Base-by-base conservation (phyloP, 2,888 invertebrate species). In the Caenorhabditis japonica region DNA sequence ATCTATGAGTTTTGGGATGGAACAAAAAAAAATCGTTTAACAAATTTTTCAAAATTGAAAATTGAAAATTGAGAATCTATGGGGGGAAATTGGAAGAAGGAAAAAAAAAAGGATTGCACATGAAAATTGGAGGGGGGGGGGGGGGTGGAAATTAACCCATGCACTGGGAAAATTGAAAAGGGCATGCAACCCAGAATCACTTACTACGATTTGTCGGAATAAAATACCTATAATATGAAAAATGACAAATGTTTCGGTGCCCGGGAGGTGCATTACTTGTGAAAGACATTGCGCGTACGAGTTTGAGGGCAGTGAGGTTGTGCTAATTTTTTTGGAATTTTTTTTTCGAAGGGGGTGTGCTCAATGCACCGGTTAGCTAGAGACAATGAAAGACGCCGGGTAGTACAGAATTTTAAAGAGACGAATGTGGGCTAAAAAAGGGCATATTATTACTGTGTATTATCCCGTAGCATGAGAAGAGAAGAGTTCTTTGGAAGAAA, bases 321-420 rank as follows among this genome's bases (percentile, higher is more conserved):
- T 25, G 23, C 2, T 5, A 21, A 8, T n/a, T n/a, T n/a, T n/a
- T n/a, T n/a, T 27, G 47, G 15, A 47, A 15, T 44, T 27, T 15
- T 33, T 33, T 15, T 27, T 2, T 8, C 15, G 53, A 21, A 25
- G 23, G 12, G 30, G 21, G 30, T 13, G 19, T 3, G 44, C 38
- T 17, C 58, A 27, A 55, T 34, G 52, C 70, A 71, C 70, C 62
- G 70, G 70, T 71, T 69, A n/a, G n/a, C n/a, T n/a, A n/a, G n/a
- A 56, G 49, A 56, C 51, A 39, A 25, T 55, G 71, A 71, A 71
- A 71, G 71, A 71, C 71, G 58, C 59, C 71, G 62, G 71, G 71
- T 62, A 71, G 71, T 33, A 47, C 41, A 8, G 23, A 33, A 56
- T 36, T n/a, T 46, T 15, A 15, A 23, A 13, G 21, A 23, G 23